Conservation (phyloP, 2,888 invertebrate species). For the Panorpa germanica region DNA sequence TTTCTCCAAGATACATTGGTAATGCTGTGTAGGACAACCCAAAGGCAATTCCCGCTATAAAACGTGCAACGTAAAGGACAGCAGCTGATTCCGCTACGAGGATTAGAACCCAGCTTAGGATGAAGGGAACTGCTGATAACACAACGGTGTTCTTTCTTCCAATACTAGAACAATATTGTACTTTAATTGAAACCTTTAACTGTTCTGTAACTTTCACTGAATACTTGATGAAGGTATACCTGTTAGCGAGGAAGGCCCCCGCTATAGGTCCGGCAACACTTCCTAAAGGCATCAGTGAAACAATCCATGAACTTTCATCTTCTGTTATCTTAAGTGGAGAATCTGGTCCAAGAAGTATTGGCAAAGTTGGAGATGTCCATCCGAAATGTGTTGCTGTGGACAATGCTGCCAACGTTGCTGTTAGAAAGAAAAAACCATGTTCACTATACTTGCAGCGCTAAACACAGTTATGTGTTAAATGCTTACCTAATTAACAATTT, state of each 20-base stretch:
- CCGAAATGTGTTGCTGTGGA: too few species aligned
- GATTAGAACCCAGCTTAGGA: slow-evolving; percentile 43
- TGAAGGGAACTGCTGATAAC: slow-evolving; percentile 36
- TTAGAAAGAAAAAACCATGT: too few species aligned
- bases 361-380: slow-evolving; percentile 42
- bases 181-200: too few species aligned
- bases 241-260: slow-evolving; percentile 39
- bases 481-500: too few species aligned
- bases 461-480: too few species aligned
- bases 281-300: slow-evolving; percentile 40
- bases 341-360: slow-evolving; percentile 26
- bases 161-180: too few species aligned
- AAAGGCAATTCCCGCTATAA: slow-evolving; percentile 41
- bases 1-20: slow-evolving; percentile 41
- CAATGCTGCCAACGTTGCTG: too few species aligned
- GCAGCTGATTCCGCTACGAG: slow-evolving; percentile 34
- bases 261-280: slow-evolving; percentile 41
- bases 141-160: slow-evolving; percentile 43
- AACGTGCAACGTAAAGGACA: slow-evolving; percentile 34
- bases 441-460: too few species aligned
- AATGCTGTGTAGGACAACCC: slow-evolving; percentile 38
- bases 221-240: slow-evolving; percentile 14
- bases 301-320: slow-evolving; percentile 42
- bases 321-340: slow-evolving; percentile 32
- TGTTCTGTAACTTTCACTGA: too few species aligned